A percentile compares a stretch with the other conserved stretches of the same genome.
Evolutionary conservation across 2,888 invertebrate genomes (phyloP).

Genomic region (Macaria notata): DNA sequence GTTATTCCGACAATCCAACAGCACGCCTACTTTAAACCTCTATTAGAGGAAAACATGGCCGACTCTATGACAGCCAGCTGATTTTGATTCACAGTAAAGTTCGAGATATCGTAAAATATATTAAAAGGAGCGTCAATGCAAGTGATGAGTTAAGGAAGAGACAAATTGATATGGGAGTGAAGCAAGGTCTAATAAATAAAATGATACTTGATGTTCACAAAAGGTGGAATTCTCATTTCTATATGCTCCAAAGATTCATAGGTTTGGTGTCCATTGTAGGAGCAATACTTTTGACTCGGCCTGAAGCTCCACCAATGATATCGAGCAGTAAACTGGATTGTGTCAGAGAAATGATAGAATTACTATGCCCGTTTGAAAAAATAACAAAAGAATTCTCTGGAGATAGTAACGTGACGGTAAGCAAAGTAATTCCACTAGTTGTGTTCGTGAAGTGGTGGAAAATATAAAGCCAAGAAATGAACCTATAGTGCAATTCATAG

Average conservation of each 20-base stretch:
- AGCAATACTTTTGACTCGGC: slow-evolving; percentile 11
- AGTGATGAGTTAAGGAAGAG: slow-evolving; percentile 21
- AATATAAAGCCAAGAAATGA: slow-evolving; percentile 17
- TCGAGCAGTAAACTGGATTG: slow-evolving; percentile 9
- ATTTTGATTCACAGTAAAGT: too few species aligned
- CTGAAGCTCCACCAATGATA: slow-evolving; percentile 16
- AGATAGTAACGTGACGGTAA: slow-evolving; percentile 18
- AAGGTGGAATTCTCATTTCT: slow-evolving; percentile 1
- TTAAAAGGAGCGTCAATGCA: slow-evolving; percentile 21
- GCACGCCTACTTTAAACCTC: too few species aligned
- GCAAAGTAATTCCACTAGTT: slow-evolving; percentile 24
- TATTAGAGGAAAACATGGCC: too few species aligned
- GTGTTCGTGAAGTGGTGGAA: slow-evolving; percentile 9
- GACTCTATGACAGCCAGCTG: too few species aligned
- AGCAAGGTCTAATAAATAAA: slow-evolving; percentile 9
- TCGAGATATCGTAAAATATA: slow-evolving; percentile 17
- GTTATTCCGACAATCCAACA: too few species aligned
- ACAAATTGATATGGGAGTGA: slow-evolving; percentile 15
- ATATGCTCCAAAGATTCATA: slow-evolving; percentile 19
- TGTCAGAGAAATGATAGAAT: slow-evolving; percentile 5
- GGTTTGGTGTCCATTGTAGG: slow-evolving; percentile 16
- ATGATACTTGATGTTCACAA: neutral
- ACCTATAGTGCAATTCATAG: slow-evolving; percentile 8
- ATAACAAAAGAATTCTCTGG: slow-evolving; percentile 21
- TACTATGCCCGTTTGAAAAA: slow-evolving; percentile 10